phyloP scores from a whole-genome alignment of 2,113 vertebrate species.

The zebrafish (Danio rerio) region GRCz12tu NC_133177.1:38422001-38422500 shows the following conservation, averaged over 20 bases:
- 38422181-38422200: constrained; percentile 25
- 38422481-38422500: background rate
- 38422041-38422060: constrained; percentile 16
- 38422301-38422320: constrained; percentile 29
- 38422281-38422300: constrained; percentile 58
- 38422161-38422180: constrained; percentile 25
- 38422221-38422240: constrained; percentile 29
- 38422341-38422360: constrained; percentile 36
- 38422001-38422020: constrained; percentile 33
- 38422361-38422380: constrained; percentile 22
- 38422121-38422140: constrained; percentile 25
- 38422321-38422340: constrained; percentile 39
- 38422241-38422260: constrained; percentile 1
- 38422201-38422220: constrained; percentile 29
- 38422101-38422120: constrained; percentile 25
- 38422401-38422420: constrained; percentile 41
- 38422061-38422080: constrained; percentile 25
- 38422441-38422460: constrained; percentile 19
- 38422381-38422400: constrained; percentile 14
- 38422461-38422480: constrained; percentile 16
- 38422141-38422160: constrained; percentile 28
- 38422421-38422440: constrained; percentile 49
- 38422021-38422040: constrained; percentile 5
- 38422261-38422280: constrained; percentile 60
- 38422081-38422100: constrained; percentile 29